Percentiles rank a stretch among this genome's conserved stretches.
These are phyloP conservation scores for Gasteruption jaculator DNA, from an alignment of 2,888 invertebrate genomes.

Conservation along the genomic window DNA sequence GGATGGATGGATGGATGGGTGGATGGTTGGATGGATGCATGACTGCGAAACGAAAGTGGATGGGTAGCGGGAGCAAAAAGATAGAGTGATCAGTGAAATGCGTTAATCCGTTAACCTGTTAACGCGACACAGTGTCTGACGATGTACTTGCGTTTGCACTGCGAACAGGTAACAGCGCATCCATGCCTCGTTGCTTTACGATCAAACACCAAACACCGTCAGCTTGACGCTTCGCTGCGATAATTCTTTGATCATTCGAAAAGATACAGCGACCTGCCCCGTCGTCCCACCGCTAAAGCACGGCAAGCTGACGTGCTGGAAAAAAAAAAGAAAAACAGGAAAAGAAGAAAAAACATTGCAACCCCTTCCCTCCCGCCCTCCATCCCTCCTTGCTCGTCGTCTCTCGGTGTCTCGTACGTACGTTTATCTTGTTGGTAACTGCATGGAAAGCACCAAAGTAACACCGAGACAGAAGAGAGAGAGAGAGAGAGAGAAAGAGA, in stretches of 20 bases:
- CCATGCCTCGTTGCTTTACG: constrained; percentile 38
- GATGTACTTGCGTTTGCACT: constrained; percentile 5
- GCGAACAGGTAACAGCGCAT: constrained; percentile 24
- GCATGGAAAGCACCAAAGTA: no score
- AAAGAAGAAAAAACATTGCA: no score
- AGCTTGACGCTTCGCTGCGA: constrained; percentile 35
- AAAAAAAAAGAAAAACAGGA: no score
- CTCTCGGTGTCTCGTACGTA: no score
- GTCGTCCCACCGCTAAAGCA: no score
- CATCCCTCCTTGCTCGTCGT: no score
- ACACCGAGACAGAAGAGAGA: no score
- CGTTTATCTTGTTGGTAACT: no score
- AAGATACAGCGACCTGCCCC: constrained; percentile 36
- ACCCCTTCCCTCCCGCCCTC: no score
- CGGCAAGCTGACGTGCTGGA: no score
- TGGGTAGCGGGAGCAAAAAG: not conserved
- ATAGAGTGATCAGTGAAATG: constrained; percentile 22
- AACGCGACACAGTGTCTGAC: constrained; percentile 23
- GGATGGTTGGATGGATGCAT: not conserved
- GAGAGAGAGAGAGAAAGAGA: no score
- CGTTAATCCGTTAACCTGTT: constrained; percentile 36
- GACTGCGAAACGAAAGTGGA: constrained; percentile 5
- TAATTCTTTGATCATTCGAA: constrained; percentile 49
- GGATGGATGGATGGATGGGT: not conserved
- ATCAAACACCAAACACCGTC: constrained; percentile 41